These are phyloP conservation scores for Spisula solida DNA, from an alignment of 2,888 invertebrate species.

Conservation along the genomic window DNA sequence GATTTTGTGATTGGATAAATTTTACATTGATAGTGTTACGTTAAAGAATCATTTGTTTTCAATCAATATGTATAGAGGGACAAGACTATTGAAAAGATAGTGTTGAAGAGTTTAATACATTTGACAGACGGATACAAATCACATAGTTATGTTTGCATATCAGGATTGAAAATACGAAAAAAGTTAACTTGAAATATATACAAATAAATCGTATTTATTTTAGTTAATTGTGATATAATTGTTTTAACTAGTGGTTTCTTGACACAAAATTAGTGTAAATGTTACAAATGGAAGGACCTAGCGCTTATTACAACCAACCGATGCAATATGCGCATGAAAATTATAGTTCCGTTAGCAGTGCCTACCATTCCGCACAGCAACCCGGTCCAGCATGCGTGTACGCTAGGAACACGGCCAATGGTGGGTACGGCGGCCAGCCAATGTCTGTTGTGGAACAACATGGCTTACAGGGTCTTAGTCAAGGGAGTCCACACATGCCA, in stretches of 20 bases:
- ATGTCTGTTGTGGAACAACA: conserved; percentile 85
- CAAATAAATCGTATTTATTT: neutral
- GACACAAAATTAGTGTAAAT: conserved; percentile 48
- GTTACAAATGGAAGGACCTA: conserved; percentile 79
- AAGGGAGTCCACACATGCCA: conserved; percentile 58
- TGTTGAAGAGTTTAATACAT: conserved; percentile 52
- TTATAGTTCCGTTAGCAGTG: conserved; percentile 61
- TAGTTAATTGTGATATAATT: conserved; percentile 17
- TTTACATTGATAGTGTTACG: conserved; percentile 59
- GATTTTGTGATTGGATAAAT: conserved; percentile 67
- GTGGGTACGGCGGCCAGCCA: conserved; percentile 81
- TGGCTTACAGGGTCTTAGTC: conserved; percentile 66
- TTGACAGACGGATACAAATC: conserved; percentile 21
- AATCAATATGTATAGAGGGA: conserved; percentile 65
- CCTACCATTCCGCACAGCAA: conserved; percentile 64
- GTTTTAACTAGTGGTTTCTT: neutral
- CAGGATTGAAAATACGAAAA: conserved; percentile 6
- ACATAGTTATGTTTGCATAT: neutral
- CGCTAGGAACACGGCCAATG: conserved; percentile 71
- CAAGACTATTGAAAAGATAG: conserved; percentile 60
- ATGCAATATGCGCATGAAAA: conserved; percentile 78
- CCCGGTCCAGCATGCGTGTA: conserved; percentile 77
- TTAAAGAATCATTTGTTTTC: conserved; percentile 63
- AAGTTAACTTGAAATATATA: conserved; percentile 6
- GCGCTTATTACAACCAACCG: conserved; percentile 78